These are phyloP conservation scores for Botia kubotai DNA, from an alignment of 2,797 vertebrate species.

Conservation along the genomic window DNA sequence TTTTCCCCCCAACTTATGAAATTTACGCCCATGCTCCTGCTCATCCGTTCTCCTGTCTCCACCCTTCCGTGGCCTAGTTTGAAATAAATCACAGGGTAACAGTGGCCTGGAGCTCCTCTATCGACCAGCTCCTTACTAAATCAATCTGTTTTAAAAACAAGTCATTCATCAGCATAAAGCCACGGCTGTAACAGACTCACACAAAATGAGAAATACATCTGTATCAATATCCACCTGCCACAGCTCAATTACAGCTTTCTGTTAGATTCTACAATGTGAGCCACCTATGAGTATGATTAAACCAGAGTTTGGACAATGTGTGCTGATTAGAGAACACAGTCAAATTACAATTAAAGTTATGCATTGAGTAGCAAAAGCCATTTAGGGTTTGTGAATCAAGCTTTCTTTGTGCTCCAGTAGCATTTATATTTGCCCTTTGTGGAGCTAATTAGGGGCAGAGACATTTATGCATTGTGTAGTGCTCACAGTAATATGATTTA, in stretches of 20 bases:
- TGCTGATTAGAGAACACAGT: slow-evolving; percentile 22
- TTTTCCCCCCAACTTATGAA: too few species aligned
- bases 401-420: background rate
- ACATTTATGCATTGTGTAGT: background rate
- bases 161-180: slow-evolving; percentile 33
- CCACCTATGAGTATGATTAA: slow-evolving; percentile 44
- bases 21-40: background rate
- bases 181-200: background rate
- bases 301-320: slow-evolving; percentile 24
- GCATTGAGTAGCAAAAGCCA: background rate
- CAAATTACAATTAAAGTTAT: slow-evolving; percentile 14
- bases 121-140: slow-evolving; percentile 25
- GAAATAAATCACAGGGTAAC: slow-evolving; percentile 45
- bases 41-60: background rate
- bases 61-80: slow-evolving; percentile 52
- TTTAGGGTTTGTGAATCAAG: slow-evolving; percentile 4
- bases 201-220: slow-evolving; percentile 35
- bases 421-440: background rate
- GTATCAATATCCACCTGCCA: slow-evolving; percentile 42
- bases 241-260: slow-evolving; percentile 41
- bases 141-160: slow-evolving; percentile 48
- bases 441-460: slow-evolving; percentile 9
- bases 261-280: slow-evolving; percentile 25
- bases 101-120: slow-evolving; percentile 33
- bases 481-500: background rate